Evolutionary conservation across 2,888 invertebrate genomes (phyloP), one percentile per base, ranked within the genome.

Genomic region (Chouioia cunea): DNA sequence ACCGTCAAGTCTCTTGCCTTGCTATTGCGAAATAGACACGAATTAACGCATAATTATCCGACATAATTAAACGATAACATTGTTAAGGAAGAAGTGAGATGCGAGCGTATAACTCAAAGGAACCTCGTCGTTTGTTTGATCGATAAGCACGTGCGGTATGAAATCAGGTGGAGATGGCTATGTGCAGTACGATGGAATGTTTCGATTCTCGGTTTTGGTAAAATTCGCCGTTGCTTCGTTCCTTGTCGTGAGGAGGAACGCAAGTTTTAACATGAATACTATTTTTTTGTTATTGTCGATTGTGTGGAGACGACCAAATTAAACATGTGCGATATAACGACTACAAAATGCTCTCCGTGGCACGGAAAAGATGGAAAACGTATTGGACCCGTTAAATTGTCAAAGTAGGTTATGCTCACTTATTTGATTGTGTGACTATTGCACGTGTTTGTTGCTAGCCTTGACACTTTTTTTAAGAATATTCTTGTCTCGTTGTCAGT

Each of bases 281-380:
- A 6, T n/a, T n/a, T 4, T 48, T 48, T 48, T 1, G 6, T n/a
- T n/a, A 18, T 48, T 48, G 16, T n/a, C 15, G 12, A n/a, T 1
- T 48, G n/a, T 6, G 18, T 18, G n/a, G n/a, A 18, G 12, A 15
- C 18, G 8, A 4, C 15, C 15, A 48, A 18, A n/a, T 23, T 27
- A 27, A 56, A 57, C 27, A 72, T 72, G 72, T 59, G 68, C 23
- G 71, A 66, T 53, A 47, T 63, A 20, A 36, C 43, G 1, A 36
- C 47, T 22, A 52, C 47, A 0, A 59, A 48, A 56, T 53, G 4
- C 47, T 15, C 20, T 2, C 3, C 18, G 6, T 65, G 59, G 15
- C 15, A 53, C 43, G 53, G 43, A 53, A 63, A 23, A 12, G 22
- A 15, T 16, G 23, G 46, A 27, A 59, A 60, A 56, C 23, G 65